Evolutionary conservation across 2,797 vertebrate species (phyloP).

Genomic region (Smutsia gigantea): DNA sequence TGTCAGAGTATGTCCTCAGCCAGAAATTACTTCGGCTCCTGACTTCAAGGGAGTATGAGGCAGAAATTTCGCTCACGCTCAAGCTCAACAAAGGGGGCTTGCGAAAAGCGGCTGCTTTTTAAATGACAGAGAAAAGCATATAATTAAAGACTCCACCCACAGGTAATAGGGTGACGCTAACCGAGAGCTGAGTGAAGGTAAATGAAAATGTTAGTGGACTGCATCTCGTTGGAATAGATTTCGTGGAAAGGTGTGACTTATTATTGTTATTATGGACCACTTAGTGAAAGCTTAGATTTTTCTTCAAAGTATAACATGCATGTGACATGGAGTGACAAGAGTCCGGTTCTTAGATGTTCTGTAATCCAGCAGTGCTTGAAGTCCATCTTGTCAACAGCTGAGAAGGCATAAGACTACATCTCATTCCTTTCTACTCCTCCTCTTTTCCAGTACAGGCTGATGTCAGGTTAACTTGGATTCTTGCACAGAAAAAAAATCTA

Average conservation of each 20-base stretch:
- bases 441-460: neutral
- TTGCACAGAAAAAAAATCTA: rapidly evolving
- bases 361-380: neutral
- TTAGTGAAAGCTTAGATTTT: neutral
- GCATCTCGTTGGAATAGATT: neutral
- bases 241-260: neutral
- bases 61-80: constrained; percentile 5
- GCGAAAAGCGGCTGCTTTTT: neutral
- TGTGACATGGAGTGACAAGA: neutral
- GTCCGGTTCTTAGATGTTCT: neutral
- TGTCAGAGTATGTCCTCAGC: neutral
- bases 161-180: neutral
- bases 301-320: neutral
- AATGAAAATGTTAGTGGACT: neutral
- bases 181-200: neutral
- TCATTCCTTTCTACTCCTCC: neutral
- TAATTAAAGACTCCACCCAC: neutral
- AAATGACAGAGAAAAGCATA: neutral
- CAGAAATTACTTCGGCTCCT: neutral
- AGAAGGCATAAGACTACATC: neutral
- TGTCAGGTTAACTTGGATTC: neutral
- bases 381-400: neutral
- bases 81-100: neutral
- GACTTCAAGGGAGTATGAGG: neutral
- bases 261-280: neutral